Base-by-base conservation (phyloP, 1,140 invertebrate species). In the Scaptomyza montana region DNA sequence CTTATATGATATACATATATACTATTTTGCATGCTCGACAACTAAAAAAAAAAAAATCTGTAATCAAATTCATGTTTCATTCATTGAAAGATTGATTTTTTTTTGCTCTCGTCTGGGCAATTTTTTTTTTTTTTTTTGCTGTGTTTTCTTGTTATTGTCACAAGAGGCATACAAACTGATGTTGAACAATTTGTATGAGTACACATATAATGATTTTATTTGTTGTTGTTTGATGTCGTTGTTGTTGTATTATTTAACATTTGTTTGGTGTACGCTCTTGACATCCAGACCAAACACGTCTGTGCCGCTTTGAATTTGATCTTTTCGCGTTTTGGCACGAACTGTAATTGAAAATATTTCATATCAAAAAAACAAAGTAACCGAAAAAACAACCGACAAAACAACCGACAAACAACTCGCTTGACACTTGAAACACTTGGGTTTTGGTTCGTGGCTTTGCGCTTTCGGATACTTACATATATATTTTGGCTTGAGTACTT, bases 271-370 rank as follows among this genome's bases (percentile, higher is more conserved):
- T 25, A 25, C 43, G 28, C 43, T 59, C 56, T 77, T 80, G 67
- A 78, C 80, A 87, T 73, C 70, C 77, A 85, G 76, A 82, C 5
- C 74, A 60, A 54, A 57, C 59, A 67, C 67, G 45, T 67, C 47
- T 70, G 55, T 61, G 70, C 54, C 69, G 6, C 8, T 8, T 8
- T 64, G 47, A 81, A 86, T 86, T 86, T 86, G 82, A 86, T 86
- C 82, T 86, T 84, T 76, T 63, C 2, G 75, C 84, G 65, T 87
- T 89, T 86, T 86, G 82, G 82, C 82, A 86, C 82, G 84, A 86
- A 86, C 82, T 82, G 82, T 86, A 86, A 86, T 86, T 86, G 82
- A 86, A 86, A 86, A 89, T 82, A 45, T 77, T 72, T 71, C 50
- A 56, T 72, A 78, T 78, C 45, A 16, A 16, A 53, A 59, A 51